phyloP scores from a whole-genome alignment of 2,797 vertebrate species.

The Rachycentron canadum region DNA sequence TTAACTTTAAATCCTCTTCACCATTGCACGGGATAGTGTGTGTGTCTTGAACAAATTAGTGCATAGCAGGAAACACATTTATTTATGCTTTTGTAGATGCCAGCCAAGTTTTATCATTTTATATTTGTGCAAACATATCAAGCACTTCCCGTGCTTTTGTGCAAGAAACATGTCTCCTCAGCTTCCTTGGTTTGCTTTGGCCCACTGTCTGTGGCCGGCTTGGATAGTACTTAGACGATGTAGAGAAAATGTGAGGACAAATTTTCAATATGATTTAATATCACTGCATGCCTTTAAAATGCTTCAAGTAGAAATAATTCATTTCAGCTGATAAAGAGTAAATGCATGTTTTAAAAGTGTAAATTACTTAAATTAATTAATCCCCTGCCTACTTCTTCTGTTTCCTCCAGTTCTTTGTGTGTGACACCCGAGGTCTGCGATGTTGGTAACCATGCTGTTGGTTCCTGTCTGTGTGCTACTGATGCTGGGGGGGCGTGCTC shows the following conservation, averaged over 20 bases:
- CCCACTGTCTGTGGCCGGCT: neutral
- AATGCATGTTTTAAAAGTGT: neutral
- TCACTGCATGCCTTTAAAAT: neutral
- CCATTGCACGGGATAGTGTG: neutral
- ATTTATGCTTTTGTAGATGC: conserved; percentile 2
- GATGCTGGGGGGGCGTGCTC: conserved; percentile 83
- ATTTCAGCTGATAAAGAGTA: neutral
- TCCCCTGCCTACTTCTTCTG: conserved; percentile 14
- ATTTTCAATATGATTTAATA: conserved; percentile 1
- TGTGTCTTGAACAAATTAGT: conserved; percentile 3
- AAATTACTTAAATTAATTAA: neutral
- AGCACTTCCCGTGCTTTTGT: conserved; percentile 1
- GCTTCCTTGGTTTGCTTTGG: conserved; percentile 10
- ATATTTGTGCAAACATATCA: conserved; percentile 8
- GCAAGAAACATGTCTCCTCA: conserved; percentile 23
- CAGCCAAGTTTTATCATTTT: conserved; percentile 8
- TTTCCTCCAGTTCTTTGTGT: conserved; percentile 71
- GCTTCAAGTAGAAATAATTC: neutral
- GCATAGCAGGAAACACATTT: neutral
- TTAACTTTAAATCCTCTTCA: neutral
- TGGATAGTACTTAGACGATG: neutral
- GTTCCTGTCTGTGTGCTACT: conserved; percentile 81
- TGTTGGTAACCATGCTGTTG: conserved; percentile 82
- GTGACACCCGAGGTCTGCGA: conserved; percentile 68
- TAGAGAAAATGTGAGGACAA: neutral